Evolutionary conservation across 2,113 vertebrate species (phyloP).

Genomic region (Triplophysa dalaica): DNA sequence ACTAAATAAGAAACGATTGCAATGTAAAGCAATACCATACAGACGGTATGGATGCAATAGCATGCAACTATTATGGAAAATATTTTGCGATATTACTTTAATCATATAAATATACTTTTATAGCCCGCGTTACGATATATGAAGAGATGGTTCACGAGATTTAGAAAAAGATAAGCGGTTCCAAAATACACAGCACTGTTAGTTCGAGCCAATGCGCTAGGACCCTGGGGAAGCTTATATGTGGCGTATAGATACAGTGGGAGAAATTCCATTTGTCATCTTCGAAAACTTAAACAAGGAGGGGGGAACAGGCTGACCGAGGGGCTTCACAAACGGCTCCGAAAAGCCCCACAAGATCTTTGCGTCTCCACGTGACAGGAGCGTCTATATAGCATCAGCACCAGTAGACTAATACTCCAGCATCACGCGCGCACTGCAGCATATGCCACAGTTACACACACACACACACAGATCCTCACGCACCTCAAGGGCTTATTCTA

Average conservation of each 20-base stretch:
- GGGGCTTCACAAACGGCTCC: constrained; percentile 50
- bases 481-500: constrained; percentile 48
- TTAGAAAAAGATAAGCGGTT: neutral
- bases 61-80: too few species aligned
- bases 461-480: constrained; percentile 44
- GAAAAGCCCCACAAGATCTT: constrained; percentile 60
- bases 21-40: too few species aligned
- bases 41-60: too few species aligned
- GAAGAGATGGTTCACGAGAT: neutral
- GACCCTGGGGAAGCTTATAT: constrained; percentile 65
- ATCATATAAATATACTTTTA: neutral
- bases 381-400: constrained; percentile 81
- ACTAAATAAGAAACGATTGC: neutral
- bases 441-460: constrained; percentile 62
- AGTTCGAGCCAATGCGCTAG: constrained; percentile 58
- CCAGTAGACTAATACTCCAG: constrained; percentile 65
- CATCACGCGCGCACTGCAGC: constrained; percentile 62
- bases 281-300: constrained; percentile 67
- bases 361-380: constrained; percentile 73
- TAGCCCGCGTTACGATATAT: neutral
- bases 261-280: constrained; percentile 66
- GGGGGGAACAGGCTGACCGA: constrained; percentile 1
- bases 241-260: constrained; percentile 51
- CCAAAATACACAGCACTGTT: neutral
- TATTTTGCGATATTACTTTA: neutral